Conservation (phyloP, 2,888 invertebrate species). For the Adelphocoris suturalis region DNA sequence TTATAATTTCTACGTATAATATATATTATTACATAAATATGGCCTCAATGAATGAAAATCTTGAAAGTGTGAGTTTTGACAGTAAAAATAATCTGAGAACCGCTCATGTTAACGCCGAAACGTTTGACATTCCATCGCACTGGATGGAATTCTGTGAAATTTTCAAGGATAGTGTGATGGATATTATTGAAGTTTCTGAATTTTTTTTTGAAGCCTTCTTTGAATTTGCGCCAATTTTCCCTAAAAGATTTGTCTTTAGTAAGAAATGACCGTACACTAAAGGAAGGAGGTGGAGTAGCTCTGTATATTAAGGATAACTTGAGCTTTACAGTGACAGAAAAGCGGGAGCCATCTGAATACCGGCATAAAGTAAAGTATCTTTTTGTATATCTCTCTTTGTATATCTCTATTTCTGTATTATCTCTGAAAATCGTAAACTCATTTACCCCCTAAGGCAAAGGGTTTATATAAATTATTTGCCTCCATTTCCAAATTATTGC, state of each 20-base stretch:
- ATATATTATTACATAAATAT: neutral
- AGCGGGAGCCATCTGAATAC: neutral
- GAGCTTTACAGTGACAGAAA: neutral
- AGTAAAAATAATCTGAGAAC: neutral
- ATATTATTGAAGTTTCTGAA: neutral
- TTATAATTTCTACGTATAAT: neutral
- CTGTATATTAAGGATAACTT: neutral
- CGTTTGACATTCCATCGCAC: neutral
- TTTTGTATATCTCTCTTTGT: too few relatives aligned
- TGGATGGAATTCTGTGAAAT: conserved; percentile 11
- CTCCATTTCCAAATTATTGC: neutral
- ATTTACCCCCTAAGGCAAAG: neutral
- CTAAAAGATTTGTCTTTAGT: neutral
- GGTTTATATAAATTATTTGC: neutral
- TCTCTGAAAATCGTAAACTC: neutral
- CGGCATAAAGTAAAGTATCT: neutral
- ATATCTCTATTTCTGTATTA: too few relatives aligned
- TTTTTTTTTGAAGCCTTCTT: neutral
- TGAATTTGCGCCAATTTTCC: neutral
- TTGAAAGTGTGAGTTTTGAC: neutral
- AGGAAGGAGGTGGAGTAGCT: neutral
- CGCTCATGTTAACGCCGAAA: neutral
- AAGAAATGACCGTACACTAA: neutral
- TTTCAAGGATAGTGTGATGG: neutral
- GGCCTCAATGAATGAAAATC: neutral